Percentiles rank a stretch among this genome's conserved stretches.
phyloP scores from a whole-genome alignment of 1,140 invertebrate genomes.

The Drosophila subobscura region DNA sequence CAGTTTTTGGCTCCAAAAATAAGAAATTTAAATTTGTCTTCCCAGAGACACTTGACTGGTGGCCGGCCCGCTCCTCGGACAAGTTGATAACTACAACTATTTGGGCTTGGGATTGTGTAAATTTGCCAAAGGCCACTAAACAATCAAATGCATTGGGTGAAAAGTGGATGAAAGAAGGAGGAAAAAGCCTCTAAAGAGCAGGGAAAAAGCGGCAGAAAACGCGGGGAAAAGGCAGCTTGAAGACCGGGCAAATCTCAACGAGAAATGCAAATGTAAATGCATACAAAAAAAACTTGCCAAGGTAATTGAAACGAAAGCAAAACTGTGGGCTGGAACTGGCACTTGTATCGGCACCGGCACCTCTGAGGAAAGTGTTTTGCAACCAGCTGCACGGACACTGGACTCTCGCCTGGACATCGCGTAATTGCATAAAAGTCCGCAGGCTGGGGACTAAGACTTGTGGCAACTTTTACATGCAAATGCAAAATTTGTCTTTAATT shows the following conservation, averaged over 20 bases:
- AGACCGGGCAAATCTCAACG: conserved; percentile 10
- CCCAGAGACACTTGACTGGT: conserved; percentile 35
- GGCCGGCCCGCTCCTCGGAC: conserved; percentile 37
- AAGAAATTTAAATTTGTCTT: conserved; percentile 39
- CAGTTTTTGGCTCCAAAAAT: conserved; percentile 10
- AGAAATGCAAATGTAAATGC: conserved; percentile 63
- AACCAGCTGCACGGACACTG: conserved; percentile 27
- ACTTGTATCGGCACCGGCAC: conserved; percentile 17
- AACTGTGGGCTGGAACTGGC: conserved; percentile 43
- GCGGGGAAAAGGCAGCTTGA: background rate
- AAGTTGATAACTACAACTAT: conserved; percentile 58
- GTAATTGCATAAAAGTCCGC: conserved; percentile 70
- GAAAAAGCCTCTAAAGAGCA: too few species aligned
- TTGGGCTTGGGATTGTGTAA: conserved; percentile 64
- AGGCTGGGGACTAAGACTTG: conserved; percentile 25
- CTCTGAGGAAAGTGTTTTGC: conserved; percentile 50
- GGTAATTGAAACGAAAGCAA: conserved; percentile 73
- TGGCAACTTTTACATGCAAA: conserved; percentile 34
- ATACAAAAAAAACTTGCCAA: conserved; percentile 32
- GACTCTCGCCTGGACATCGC: conserved; percentile 28
- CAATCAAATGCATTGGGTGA: conserved; percentile 66
- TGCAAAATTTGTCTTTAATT: conserved; percentile 51
- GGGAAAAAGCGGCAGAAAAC: background rate
- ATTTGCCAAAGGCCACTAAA: conserved; percentile 64
- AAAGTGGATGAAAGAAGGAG: conserved; percentile 38